Percentiles rank a stretch among this genome's conserved stretches.
Evolutionary conservation across 2,888 invertebrate genomes (phyloP).

Genomic region (Eristalis tenax): DNA sequence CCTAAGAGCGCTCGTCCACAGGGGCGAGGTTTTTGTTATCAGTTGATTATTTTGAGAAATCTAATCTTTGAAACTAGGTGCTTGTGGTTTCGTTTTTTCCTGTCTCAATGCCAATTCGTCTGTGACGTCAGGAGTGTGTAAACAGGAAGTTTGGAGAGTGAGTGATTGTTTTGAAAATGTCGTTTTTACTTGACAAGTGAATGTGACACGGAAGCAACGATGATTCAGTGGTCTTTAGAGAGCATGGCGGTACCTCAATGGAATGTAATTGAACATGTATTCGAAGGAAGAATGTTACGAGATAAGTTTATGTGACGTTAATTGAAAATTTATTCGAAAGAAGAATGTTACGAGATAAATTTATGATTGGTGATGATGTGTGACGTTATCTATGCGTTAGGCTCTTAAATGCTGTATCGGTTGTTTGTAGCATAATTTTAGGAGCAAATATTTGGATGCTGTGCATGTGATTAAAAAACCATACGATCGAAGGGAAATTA

Average conservation of each 20-base stretch:
- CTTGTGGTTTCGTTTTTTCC: not conserved
- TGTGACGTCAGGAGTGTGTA: not conserved
- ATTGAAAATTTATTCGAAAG: not conserved
- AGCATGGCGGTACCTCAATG: not conserved
- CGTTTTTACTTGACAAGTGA: not conserved
- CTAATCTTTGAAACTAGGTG: slow-evolving; percentile 8
- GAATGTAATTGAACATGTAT: not conserved
- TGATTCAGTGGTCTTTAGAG: not conserved
- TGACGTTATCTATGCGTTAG: not conserved
- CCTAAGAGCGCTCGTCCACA: not conserved
- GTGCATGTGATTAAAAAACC: not conserved
- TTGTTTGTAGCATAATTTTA: not conserved
- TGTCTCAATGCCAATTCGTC: slow-evolving; percentile 14
- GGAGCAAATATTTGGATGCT: not conserved
- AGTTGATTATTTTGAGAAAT: slow-evolving; percentile 3
- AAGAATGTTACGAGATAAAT: not conserved
- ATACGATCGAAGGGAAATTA: not conserved
- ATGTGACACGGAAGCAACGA: not conserved
- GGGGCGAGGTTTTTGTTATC: slow-evolving; percentile 5
- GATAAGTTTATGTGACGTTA: not conserved
- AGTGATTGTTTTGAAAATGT: not conserved
- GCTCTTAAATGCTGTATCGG: not conserved
- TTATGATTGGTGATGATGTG: not conserved
- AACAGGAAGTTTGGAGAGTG: slow-evolving; percentile 7
- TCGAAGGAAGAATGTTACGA: not conserved